These are phyloP conservation scores for Urocitellus parryii DNA, from an alignment of 2,113 vertebrate species.

Conservation along the genomic window DNA sequence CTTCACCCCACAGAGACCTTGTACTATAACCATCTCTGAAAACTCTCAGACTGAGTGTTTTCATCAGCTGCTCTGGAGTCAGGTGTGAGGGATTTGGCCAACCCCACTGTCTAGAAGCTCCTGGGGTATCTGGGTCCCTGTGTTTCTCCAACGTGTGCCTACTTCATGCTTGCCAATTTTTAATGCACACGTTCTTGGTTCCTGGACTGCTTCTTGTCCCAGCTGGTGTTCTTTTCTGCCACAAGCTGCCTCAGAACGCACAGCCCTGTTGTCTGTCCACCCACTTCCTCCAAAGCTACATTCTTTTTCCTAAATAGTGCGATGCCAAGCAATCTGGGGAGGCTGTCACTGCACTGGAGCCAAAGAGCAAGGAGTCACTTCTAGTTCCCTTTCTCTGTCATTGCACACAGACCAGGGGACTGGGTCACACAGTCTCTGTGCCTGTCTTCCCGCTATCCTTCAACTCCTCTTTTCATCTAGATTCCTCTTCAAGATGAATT, in stretches of 20 bases:
- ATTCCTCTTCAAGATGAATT: constrained; percentile 42
- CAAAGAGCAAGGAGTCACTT: neutral
- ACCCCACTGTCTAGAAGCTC: neutral
- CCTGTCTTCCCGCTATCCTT: neutral
- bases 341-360: neutral
- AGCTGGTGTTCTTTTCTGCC: constrained; percentile 59
- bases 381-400: neutral
- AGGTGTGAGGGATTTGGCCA: neutral
- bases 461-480: neutral
- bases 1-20: neutral
- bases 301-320: neutral
- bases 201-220: constrained; percentile 32
- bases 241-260: constrained; percentile 52
- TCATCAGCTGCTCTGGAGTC: neutral
- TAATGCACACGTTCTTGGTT: neutral
- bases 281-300: neutral
- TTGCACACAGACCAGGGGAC: neutral
- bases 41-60: neutral
- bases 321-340: neutral
- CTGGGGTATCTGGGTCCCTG: neutral
- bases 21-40: neutral
- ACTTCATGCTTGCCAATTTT: neutral
- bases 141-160: neutral
- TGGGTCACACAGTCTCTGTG: neutral
- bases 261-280: constrained; percentile 21